Evolutionary conservation across 2,888 invertebrate species (phyloP).

Genomic region (Halocaridina rubra): DNA sequence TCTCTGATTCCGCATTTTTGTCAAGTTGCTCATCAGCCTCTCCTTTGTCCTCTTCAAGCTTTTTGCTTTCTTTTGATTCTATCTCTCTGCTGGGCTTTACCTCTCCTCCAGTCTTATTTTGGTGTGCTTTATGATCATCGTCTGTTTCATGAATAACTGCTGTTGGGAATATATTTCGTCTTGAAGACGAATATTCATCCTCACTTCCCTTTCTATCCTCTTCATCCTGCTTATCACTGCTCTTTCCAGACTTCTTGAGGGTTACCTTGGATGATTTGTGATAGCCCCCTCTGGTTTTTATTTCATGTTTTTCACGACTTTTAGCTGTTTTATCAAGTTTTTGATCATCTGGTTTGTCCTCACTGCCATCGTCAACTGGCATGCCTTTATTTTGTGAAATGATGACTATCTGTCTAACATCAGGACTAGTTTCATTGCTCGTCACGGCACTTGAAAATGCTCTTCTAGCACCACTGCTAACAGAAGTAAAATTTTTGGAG

Average conservation of each 20-base stretch:
- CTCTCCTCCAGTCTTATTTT: too few relatives aligned
- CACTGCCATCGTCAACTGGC: background rate
- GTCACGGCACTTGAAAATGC: background rate
- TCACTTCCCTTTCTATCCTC: too few relatives aligned
- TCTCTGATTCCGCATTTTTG: background rate
- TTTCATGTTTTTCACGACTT: background rate
- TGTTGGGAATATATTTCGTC: too few relatives aligned
- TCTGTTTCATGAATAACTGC: too few relatives aligned
- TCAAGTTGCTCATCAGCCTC: background rate
- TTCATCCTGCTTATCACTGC: too few relatives aligned
- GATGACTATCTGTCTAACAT: background rate
- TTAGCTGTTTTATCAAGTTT: background rate
- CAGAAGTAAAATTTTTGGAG: slow-evolving; percentile 17
- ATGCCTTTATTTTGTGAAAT: background rate
- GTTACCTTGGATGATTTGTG: too few relatives aligned
- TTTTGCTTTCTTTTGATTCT: background rate
- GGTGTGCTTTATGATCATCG: too few relatives aligned
- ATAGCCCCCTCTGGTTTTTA: background rate
- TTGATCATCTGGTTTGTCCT: background rate
- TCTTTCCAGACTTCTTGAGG: too few relatives aligned
- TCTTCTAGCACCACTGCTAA: background rate
- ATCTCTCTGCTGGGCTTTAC: too few relatives aligned
- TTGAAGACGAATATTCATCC: too few relatives aligned
- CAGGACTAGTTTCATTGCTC: background rate
- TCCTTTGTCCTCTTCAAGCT: background rate